Conservation (phyloP, 2,113 vertebrate genomes). For the Phycodurus eques region DNA sequence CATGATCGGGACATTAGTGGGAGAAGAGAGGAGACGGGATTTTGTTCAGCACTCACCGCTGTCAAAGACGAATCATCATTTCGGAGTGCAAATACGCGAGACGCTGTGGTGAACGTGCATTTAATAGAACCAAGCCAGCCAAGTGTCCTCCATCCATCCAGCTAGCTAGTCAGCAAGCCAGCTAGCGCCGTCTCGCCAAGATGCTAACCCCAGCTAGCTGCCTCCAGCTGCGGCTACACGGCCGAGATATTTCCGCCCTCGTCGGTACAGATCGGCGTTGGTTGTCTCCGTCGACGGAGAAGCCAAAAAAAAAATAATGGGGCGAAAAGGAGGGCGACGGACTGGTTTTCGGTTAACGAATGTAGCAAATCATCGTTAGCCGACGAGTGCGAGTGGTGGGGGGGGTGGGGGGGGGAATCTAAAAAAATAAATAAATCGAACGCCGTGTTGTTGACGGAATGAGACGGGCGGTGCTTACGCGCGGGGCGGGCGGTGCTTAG, state of each 20-base stretch:
- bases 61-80: slow-evolving; percentile 59
- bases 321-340: neutral
- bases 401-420: neutral
- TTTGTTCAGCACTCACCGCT: slow-evolving; percentile 58
- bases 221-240: slow-evolving; percentile 37
- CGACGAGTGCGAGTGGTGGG: slow-evolving; percentile 38
- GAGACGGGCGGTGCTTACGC: slow-evolving; percentile 44
- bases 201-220: slow-evolving; percentile 51
- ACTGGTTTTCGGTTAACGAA: neutral
- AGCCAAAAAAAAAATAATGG: neutral
- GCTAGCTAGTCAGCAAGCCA: slow-evolving; percentile 11
- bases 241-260: slow-evolving; percentile 32
- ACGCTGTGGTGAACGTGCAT: slow-evolving; percentile 17
- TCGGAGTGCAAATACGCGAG: slow-evolving; percentile 14
- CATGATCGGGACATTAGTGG: neutral
- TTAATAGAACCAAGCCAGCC: slow-evolving; percentile 17
- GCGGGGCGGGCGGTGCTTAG: too few species aligned
- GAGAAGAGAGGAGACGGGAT: too few species aligned
- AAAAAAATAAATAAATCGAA: slow-evolving; percentile 40
- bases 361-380: slow-evolving; percentile 22
- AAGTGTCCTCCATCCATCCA: slow-evolving; percentile 50
- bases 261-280: slow-evolving; percentile 16
- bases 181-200: slow-evolving; percentile 35
- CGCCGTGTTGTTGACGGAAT: slow-evolving; percentile 10
- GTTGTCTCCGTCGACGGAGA: slow-evolving; percentile 12